Evolutionary conservation across 2,797 vertebrate genomes (phyloP), one percentile per base, ranked within the genome.

Genomic region (Mustela erminea): DNA sequence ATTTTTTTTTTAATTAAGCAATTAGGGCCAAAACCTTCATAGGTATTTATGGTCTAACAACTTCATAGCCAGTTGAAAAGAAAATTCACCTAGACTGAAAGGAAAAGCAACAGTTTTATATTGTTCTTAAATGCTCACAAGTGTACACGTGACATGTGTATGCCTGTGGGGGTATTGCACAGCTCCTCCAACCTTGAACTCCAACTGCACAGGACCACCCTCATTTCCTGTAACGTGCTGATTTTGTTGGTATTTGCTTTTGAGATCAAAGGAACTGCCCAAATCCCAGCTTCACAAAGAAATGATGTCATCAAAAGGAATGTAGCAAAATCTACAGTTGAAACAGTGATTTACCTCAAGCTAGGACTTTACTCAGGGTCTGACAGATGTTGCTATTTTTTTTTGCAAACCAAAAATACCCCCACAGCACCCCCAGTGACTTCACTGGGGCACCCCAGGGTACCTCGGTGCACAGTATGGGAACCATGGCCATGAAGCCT

Each of bases 401-500:
- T 87, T 58, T 23, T 70, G 72, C 80, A n/a, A 38, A 93, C 21
- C 23, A 23, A 35, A 72, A 70, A 4, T 2, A 41, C 3, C 82
- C 29, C 20, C 12, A 4, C 0, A 35, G 49, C 29, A 35, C 32
- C 52, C 10, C 29, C 29, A 20, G 54, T 27, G 29, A 13, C 32
- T 21, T 52, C 35, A 15, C 6, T 2, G 52, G 2, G 13, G 52
- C 6, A 9, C 20, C 70, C 0, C 0, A 7, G 81, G 23, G 56
- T 0, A 29, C 86, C 41, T 68, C 0, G 5, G 82, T 2, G 29
- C 18, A 35, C 5, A 7, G 3, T 25, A 68, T 60, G 64, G 78
- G 62, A 41, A 64, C 68, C 7, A 2, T 0, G 10, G 11, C 29
- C 49, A 20, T 0, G 0, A 11, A 13, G 49, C 1, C 78, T 32